Evolutionary conservation across 2,113 vertebrate species (phyloP).

Genomic region (Burhinus oedicnemus): DNA sequence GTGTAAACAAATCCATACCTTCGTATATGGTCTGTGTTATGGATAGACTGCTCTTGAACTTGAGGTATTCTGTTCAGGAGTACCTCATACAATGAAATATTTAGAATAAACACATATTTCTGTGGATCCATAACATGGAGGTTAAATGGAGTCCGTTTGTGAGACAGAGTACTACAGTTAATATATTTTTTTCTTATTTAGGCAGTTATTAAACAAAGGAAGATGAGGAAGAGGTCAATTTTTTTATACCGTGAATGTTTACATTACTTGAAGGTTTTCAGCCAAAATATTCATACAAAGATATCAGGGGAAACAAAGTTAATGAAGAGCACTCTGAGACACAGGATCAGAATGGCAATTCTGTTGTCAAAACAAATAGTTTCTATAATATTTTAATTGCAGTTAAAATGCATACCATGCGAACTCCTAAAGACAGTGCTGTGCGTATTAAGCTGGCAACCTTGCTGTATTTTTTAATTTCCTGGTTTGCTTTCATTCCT

Average conservation of each 20-base stretch:
- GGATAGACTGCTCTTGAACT: not conserved
- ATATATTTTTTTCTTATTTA: not conserved
- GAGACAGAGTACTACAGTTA: not conserved
- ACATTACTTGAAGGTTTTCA: not conserved
- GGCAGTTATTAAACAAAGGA: not conserved
- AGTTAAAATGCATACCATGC: not conserved
- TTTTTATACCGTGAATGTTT: not conserved
- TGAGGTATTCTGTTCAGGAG: not conserved
- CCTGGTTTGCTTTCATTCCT: constrained; percentile 20
- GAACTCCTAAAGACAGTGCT: not conserved
- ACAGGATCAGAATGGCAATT: not conserved
- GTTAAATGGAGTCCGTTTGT: not conserved
- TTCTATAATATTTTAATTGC: not conserved
- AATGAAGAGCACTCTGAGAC: not conserved
- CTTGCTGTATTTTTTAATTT: not conserved
- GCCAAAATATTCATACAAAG: not conserved
- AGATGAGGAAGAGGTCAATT: not conserved
- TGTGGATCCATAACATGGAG: not conserved
- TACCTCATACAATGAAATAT: not conserved
- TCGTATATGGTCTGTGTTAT: not conserved
- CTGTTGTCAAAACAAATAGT: constrained; percentile 10
- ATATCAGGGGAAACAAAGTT: not conserved
- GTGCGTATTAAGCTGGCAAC: not conserved
- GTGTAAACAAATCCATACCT: constrained; percentile 38
- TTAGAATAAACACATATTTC: not conserved